Percentiles rank a stretch among this genome's conserved stretches.
Conservation (phyloP, 2,888 invertebrate species). For the Allacma fusca region DNA sequence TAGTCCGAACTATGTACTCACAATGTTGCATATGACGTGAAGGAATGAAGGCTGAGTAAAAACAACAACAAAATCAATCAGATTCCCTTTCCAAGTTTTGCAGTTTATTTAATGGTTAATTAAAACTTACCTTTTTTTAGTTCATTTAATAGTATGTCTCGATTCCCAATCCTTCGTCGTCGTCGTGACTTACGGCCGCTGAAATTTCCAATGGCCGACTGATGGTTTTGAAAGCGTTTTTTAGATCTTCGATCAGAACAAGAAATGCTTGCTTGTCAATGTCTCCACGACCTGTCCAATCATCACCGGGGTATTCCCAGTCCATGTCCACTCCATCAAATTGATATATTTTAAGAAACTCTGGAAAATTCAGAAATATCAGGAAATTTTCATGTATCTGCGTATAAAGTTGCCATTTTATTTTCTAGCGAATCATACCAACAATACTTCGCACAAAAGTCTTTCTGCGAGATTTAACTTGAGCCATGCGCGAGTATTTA, state of each 20-base stretch:
- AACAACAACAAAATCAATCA: no score
- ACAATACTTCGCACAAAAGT: constrained; percentile 61
- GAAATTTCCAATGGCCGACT: constrained; percentile 85
- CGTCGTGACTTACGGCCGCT: no score
- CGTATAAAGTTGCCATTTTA: no score
- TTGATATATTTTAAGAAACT: constrained; percentile 74
- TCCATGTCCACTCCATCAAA: constrained; percentile 88
- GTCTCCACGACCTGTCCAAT: constrained; percentile 83
- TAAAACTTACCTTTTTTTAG: no score
- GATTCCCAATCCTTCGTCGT: no score
- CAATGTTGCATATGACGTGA: no score
- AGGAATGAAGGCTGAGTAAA: no score
- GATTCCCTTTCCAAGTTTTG: no score
- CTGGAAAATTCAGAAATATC: not conserved
- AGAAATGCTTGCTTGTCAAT: constrained; percentile 84
- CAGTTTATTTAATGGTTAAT: no score
- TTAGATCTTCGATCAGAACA: constrained; percentile 81
- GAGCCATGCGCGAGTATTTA: constrained; percentile 63
- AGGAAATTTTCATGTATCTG: no score
- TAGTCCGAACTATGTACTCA: no score
- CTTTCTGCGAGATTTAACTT: constrained; percentile 54
- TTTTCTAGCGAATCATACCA: constrained; percentile 13
- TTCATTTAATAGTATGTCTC: no score
- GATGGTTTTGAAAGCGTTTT: constrained; percentile 74
- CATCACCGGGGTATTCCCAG: constrained; percentile 90